Evolutionary conservation across 2,888 invertebrate genomes (phyloP), one percentile per base, ranked within the genome.

Genomic region (Marronus borbonicus): DNA sequence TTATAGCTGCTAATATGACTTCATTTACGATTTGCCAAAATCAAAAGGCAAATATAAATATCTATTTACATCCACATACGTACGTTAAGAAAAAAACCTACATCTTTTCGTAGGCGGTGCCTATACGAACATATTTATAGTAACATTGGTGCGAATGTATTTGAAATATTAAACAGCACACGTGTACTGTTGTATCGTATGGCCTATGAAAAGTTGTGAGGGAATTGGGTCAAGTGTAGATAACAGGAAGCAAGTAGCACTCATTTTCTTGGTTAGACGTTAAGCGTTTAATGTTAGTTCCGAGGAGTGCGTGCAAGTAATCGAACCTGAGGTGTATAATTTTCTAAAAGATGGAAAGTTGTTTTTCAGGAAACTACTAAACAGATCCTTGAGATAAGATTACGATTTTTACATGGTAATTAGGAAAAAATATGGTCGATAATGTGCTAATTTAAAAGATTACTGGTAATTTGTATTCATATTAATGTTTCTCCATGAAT

Each of bases 211-310:
- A 55, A 17, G 55, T 55, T 20, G 17, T 8, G n/a, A 3, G 24
- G 55, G 20, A 55, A 55, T 55, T 55, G 20, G 55, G 55, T 55
- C 55, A 55, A 55, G 55, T 55, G 20, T 55, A 55, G 55, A 55
- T 55, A 55, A 55, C 55, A 55, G 55, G 55, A 55, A 55, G 17
- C 55, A 8, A 55, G 20, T 20, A 20, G 24, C 55, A 20, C 10
- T 20, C 55, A 55, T 55, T 55, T 3, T 20, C 24, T 1, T 20
- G 20, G 8, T 55, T 55, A 20, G 24, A 20, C 20, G 55, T 24
- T 55, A 3, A 55, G 55, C 55, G 20, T 55, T 55, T 20, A 55
- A 55, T n/a, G 20, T 20, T 20, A 55, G 20, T 55, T 55, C 55
- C 55, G 55, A 55, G 1, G 8, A 5, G 20, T 20, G 20, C 55